phyloP scores from a whole-genome alignment of 2,888 invertebrate genomes.

The Habroteleia sp. region DNA sequence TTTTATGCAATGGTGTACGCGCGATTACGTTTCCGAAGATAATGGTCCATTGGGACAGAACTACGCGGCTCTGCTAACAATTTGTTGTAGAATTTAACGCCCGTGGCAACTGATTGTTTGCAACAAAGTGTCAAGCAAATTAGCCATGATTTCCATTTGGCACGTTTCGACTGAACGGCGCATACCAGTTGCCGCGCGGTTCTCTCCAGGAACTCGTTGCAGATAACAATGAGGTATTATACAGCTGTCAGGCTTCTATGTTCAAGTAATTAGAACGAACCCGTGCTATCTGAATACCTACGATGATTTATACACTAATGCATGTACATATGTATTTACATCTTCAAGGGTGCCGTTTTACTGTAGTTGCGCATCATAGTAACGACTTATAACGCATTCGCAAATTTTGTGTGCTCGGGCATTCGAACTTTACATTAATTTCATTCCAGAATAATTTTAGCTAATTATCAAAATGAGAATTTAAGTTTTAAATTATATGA shows the following conservation, averaged over 20 bases:
- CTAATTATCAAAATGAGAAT: too few species aligned
- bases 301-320: constrained; percentile 21
- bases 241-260: constrained; percentile 48
- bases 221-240: constrained; percentile 59
- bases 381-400: constrained; percentile 2
- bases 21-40: neutral
- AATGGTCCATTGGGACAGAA: neutral
- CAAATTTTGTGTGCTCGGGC: neutral
- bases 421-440: neutral
- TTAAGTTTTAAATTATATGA: too few species aligned
- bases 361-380: neutral
- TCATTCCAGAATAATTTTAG: too few species aligned
- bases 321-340: neutral
- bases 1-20: constrained; percentile 6
- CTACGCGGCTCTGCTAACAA: constrained; percentile 2
- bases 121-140: constrained; percentile 47
- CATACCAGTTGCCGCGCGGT: constrained; percentile 33
- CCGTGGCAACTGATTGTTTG: constrained; percentile 40
- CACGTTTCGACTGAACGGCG: constrained; percentile 34
- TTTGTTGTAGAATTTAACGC: constrained; percentile 27
- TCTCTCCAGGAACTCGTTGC: constrained; percentile 35
- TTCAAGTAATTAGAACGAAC: constrained; percentile 56
- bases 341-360: constrained; percentile 27
- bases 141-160: constrained; percentile 52
- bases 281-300: constrained; percentile 21